A percentile compares a stretch with the other conserved stretches of the same genome.
Conservation (phyloP, 1,140 invertebrate species). For the Apolygus lucorum region DNA sequence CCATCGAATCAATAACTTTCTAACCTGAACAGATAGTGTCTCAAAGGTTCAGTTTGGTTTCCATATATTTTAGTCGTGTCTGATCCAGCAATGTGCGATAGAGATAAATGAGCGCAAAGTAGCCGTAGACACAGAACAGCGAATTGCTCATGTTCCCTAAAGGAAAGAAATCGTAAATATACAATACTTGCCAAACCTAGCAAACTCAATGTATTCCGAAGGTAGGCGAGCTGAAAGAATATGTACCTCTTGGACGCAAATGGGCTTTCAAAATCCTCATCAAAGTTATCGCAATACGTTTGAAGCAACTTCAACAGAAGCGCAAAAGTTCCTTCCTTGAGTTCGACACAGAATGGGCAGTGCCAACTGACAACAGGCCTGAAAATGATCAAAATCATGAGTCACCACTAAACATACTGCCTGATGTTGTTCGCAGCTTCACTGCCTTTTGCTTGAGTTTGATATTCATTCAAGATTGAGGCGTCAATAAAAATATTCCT, state of each 20-base stretch:
- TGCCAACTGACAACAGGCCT: constrained; percentile 49
- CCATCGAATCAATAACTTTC: too few species aligned
- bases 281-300: constrained; percentile 48
- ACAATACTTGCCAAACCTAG: background rate
- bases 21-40: constrained; percentile 48
- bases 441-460: too few species aligned
- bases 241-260: constrained; percentile 14
- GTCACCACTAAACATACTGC: too few species aligned
- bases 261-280: constrained; percentile 39
- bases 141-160: constrained; percentile 51
- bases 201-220: background rate
- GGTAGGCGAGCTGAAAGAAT: too few species aligned
- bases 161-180: constrained; percentile 20
- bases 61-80: constrained; percentile 44
- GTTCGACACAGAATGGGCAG: constrained; percentile 53
- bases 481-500: too few species aligned
- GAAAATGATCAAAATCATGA: constrained; percentile 30
- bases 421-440: too few species aligned
- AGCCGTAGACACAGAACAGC: constrained; percentile 50
- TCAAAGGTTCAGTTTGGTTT: constrained; percentile 45
- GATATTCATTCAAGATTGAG: too few species aligned
- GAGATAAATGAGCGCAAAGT: constrained; percentile 50
- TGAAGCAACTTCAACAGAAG: constrained; percentile 49
- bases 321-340: constrained; percentile 52
- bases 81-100: constrained; percentile 46